Base-by-base conservation (phyloP, 2,888 invertebrate genomes). In the Caradrina kadenii region DNA sequence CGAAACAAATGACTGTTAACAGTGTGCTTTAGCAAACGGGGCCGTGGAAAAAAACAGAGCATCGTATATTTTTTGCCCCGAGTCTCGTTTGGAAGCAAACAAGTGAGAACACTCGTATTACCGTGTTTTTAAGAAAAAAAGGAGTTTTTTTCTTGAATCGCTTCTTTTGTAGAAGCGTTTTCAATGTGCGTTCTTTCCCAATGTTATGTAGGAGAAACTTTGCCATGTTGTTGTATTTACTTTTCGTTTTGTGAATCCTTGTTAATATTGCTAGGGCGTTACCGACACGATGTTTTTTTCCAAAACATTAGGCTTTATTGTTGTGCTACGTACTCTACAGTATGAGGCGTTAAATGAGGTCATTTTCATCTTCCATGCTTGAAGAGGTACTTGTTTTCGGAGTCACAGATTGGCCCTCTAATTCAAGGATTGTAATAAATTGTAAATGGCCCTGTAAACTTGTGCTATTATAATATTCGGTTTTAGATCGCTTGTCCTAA, bases 31-130 rank as follows among this genome's bases (percentile, higher is more conserved):
- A 45, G 39, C 52, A 66, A 71, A 73, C 68, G 58, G 73, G 31
- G 69, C 58, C 59, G 45, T 17, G 56, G 35, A 58, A 69, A 65
- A 52, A 61, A 55, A 66, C 35, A 50, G 31, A 4, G 31, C 73
- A 62, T 42, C 66, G 69, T 69, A 56, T 58, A 49, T 69, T 69
- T 79, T 81, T 73, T 56, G n/a, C 65, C 39, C 39, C 50, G 45
- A 78, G 70, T 64, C 73, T 82, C 82, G 82, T 82, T 82, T 82
- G 55, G 45, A 61, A 62, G 65, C 66, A 62, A 80, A 78, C 78
- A 80, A 82, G 80, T 78, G 70, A 60, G 65, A 67, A 74, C 62
- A 73, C 82, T 78, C 69, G 68, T 70, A 71, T 55, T 61, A 26
- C 13, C n/a, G 53, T 67, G 58, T 61, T 62, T 76, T 63, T 65